These are phyloP conservation scores for Phyllotreta striolata DNA, from an alignment of 2,888 invertebrate species.

Conservation along the genomic window DNA sequence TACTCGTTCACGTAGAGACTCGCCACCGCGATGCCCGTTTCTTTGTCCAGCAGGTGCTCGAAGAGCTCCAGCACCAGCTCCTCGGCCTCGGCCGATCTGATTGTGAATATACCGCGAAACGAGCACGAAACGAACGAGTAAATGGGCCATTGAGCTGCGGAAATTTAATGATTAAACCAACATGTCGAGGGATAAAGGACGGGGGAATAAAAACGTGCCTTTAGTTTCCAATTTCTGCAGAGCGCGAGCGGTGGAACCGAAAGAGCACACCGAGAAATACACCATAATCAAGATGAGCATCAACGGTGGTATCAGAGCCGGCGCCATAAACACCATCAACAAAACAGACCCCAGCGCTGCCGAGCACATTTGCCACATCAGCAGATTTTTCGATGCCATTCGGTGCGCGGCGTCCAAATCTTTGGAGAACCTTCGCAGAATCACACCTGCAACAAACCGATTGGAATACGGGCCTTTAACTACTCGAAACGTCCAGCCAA, in stretches of 20 bases:
- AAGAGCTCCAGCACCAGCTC: conserved; percentile 78
- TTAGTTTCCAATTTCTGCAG: conserved; percentile 71
- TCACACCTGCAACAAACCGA: conserved; percentile 65
- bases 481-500: neutral
- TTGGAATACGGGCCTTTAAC: neutral
- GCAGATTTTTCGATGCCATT: conserved; percentile 71
- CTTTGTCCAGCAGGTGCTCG: conserved; percentile 74
- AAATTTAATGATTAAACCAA: conserved; percentile 1
- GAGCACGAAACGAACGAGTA: conserved; percentile 89
- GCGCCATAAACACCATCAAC: conserved; percentile 75
- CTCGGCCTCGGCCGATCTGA: conserved; percentile 80
- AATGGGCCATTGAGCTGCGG: conserved; percentile 79
- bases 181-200: neutral
- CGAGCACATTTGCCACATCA: conserved; percentile 71
- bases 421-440: conserved; percentile 85
- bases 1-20: conserved; percentile 69
- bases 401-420: conserved; percentile 84
- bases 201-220: conserved; percentile 56
- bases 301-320: conserved; percentile 72
- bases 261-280: conserved; percentile 70
- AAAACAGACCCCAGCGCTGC: conserved; percentile 75
- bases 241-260: conserved; percentile 75
- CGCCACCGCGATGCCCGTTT: conserved; percentile 70
- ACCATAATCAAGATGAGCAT: conserved; percentile 70
- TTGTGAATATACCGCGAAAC: conserved; percentile 84